Evolutionary conservation across 2,888 invertebrate species (phyloP).

Genomic region (Drosophila longiperda): DNA sequence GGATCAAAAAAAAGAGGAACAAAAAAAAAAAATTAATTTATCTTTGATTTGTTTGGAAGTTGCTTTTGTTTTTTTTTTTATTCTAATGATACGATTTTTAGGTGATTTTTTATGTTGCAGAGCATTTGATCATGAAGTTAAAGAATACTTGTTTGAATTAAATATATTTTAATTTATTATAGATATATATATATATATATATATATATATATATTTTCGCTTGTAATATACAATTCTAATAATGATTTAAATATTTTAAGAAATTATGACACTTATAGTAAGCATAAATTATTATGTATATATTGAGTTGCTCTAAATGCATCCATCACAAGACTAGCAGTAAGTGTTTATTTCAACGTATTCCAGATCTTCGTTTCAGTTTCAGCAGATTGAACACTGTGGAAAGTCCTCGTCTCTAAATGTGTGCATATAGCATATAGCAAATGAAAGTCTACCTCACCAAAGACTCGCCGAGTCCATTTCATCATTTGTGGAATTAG

Average conservation of each 20-base stretch:
- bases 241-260: neutral
- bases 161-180: neutral
- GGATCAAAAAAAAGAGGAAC: neutral
- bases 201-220: neutral
- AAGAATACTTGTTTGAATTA: neutral
- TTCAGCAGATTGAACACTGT: neutral
- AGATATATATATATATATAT: neutral
- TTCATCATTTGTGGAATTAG: neutral
- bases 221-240: neutral
- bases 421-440: neutral
- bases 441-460: neutral
- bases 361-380: neutral
- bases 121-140: neutral
- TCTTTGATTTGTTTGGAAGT: slow-evolving; percentile 51
- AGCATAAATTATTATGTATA: too few species aligned
- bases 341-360: neutral
- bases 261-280: neutral
- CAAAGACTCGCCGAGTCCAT: neutral
- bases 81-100: slow-evolving; percentile 5
- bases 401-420: neutral
- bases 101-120: neutral
- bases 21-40: slow-evolving; percentile 41
- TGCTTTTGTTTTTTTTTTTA: slow-evolving; percentile 16
- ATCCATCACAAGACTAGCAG: neutral
- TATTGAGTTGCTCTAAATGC: too few species aligned